Evolutionary conservation across 2,888 invertebrate species (phyloP), one percentile per base, ranked within the genome.

Genomic region (Polylopha cassiicola): DNA sequence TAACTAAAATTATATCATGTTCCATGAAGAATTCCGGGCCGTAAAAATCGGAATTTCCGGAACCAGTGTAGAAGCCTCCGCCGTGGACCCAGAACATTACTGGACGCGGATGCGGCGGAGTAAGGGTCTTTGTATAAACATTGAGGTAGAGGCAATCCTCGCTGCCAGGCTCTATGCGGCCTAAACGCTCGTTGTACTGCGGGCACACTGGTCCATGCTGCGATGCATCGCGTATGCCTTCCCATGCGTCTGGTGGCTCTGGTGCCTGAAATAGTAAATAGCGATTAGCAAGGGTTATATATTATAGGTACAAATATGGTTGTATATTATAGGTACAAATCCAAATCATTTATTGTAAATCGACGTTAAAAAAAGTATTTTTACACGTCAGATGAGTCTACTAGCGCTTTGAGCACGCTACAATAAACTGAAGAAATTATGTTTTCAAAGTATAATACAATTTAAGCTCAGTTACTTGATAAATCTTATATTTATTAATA

Each of bases 111-210:
- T 43, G 34, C 1, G 54, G 4, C 2, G 71, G 66, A 1, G 47
- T 48, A 3, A 73, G 42, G 11, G 50, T 55, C 47, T 64, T 72
- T 4, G 89, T 86, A 64, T 89, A 92, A 0, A 92, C 88, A 61
- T 92, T 93, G 9, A 92, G 72, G 56, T 89, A 90, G 3, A 92
- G 86, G 47, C 92, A 92, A 61, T 90, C 89, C 56, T 89, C 89
- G 50, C 80, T 86, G 37, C 89, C 89, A 22, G 74, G 63, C 18
- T 87, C 84, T 6, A 75, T 74, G 8, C 87, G 75, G 41, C 87
- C 84, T 48, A 79, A 52, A 2, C 82, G 72, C 50, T 82, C 81
- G 53, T 85, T 81, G 64, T 68, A 82, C 52, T 86, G 85, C 2
- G 85, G 85, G 43, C 85, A 85, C 3, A 82, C 63, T 1, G 79